These are phyloP conservation scores for Neomonachus schauinslandi DNA, from an alignment of 2,113 vertebrate species.

Conservation along the genomic window DNA sequence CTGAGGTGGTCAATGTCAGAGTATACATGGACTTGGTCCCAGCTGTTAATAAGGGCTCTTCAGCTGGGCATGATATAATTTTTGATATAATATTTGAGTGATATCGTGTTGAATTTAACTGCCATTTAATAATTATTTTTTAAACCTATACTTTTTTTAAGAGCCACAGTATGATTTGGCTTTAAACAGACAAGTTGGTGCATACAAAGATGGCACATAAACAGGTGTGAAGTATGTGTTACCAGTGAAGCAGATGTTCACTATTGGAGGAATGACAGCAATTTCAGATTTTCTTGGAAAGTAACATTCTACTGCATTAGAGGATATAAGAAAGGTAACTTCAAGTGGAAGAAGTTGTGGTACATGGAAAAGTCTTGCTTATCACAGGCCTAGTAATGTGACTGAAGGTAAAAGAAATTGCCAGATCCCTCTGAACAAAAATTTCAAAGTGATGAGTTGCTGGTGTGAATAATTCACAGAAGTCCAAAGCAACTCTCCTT, in stretches of 20 bases:
- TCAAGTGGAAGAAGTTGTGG: neutral
- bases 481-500: neutral
- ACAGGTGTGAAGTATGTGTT: neutral
- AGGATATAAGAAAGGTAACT: neutral
- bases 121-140: neutral
- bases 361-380: neutral
- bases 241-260: neutral
- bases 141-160: neutral
- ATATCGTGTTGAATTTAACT: neutral
- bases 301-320: neutral
- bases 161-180: neutral
- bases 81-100: neutral
- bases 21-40: neutral
- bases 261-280: neutral
- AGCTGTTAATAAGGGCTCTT: neutral
- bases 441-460: neutral
- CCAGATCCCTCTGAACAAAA: neutral
- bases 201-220: neutral
- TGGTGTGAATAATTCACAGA: neutral
- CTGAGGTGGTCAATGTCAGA: neutral
- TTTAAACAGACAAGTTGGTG: neutral
- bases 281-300: conserved; percentile 23
- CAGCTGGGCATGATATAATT: neutral
- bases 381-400: neutral
- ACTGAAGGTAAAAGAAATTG: neutral